Conservation (phyloP, 1,140 invertebrate genomes). For the Drosophila aff. region DNA sequence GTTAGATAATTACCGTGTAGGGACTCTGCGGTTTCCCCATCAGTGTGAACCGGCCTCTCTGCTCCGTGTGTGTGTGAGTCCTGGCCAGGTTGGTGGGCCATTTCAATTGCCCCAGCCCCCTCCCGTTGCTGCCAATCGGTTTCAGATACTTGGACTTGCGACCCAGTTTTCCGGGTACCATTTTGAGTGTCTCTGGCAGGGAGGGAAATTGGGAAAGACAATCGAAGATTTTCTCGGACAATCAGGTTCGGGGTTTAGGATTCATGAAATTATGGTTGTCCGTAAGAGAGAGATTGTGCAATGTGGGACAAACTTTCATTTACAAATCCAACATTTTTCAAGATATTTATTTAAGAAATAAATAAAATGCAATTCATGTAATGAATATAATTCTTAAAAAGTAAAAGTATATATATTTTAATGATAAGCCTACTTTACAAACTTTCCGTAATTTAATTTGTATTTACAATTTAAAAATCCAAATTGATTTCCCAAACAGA, state of each 20-base stretch:
- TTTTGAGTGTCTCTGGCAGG: conserved; percentile 3
- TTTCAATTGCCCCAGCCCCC: conserved; percentile 34
- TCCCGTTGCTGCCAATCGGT: conserved; percentile 19
- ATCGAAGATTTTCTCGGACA: conserved; percentile 6
- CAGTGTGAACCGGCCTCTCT: conserved; percentile 25
- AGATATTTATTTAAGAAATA: not conserved
- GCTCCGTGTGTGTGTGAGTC: conserved; percentile 1
- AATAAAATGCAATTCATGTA: too few relatives aligned
- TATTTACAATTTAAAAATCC: not conserved
- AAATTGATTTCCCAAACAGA: not conserved
- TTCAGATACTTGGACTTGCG: conserved; percentile 7
- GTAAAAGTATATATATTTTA: too few relatives aligned
- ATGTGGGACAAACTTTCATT: not conserved
- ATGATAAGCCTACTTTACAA: too few relatives aligned
- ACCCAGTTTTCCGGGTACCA: conserved; percentile 19
- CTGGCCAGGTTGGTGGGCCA: conserved; percentile 39
- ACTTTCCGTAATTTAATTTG: too few relatives aligned
- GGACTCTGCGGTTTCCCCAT: conserved; percentile 40
- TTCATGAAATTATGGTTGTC: not conserved
- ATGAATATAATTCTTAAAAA: too few relatives aligned
- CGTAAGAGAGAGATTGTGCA: not conserved
- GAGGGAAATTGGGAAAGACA: conserved; percentile 1
- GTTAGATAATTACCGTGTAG: conserved; percentile 56
- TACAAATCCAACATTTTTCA: not conserved
- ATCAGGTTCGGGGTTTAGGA: conserved; percentile 5